These are phyloP conservation scores for Scaptomyza caliginosa DNA, from an alignment of 2,888 invertebrate genomes.

Conservation along the genomic window DNA sequence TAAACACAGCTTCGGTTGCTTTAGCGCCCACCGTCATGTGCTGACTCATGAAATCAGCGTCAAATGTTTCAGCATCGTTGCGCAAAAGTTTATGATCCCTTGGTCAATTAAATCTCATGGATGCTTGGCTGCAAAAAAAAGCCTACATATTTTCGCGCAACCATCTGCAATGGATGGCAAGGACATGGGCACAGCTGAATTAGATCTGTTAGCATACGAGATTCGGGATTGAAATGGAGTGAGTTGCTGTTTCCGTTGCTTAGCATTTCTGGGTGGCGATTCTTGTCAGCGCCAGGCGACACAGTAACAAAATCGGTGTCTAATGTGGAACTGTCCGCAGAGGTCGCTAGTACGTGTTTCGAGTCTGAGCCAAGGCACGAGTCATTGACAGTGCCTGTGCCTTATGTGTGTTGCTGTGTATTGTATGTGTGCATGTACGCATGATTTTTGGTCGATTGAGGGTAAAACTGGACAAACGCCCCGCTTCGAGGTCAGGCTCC, in stretches of 20 bases:
- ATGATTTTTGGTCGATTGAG: constrained; percentile 31
- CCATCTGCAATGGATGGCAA: constrained; percentile 20
- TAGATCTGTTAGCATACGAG: constrained; percentile 38
- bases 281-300: constrained; percentile 68
- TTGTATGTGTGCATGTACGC: constrained; percentile 7
- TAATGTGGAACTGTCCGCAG: constrained; percentile 55
- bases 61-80: constrained; percentile 82
- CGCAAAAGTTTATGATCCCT: constrained; percentile 82
- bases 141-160: constrained; percentile 34
- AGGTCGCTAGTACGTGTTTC: constrained; percentile 41
- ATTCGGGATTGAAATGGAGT: constrained; percentile 10
- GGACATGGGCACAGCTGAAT: constrained; percentile 33
- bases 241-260: constrained; percentile 35
- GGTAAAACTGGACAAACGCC: constrained; percentile 34
- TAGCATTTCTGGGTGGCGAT: constrained; percentile 52
- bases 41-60: constrained; percentile 83
- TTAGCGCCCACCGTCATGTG: constrained; percentile 28
- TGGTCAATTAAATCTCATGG: constrained; percentile 83
- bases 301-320: constrained; percentile 61
- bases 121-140: constrained; percentile 36
- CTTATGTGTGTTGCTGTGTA: constrained; percentile 16
- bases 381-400: constrained; percentile 9
- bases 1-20: background rate
- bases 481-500: constrained; percentile 29
- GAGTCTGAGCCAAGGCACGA: constrained; percentile 2